These are phyloP conservation scores for Tenrec ecaudatus DNA, from an alignment of 2,113 vertebrate species.

Conservation along the genomic window DNA sequence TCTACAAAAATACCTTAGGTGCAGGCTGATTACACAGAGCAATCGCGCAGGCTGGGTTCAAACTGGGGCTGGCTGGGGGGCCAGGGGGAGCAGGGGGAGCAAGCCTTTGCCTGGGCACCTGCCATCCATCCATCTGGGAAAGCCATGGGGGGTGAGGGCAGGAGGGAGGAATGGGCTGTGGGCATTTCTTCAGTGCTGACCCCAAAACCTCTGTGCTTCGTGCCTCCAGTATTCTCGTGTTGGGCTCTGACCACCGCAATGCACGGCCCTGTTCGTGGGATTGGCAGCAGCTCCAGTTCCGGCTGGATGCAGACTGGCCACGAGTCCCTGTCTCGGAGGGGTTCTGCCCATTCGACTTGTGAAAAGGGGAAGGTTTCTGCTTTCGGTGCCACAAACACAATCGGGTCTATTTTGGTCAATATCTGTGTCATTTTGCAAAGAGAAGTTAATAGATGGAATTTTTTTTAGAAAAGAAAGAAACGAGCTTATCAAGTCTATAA, in stretches of 20 bases:
- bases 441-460: slow-evolving; percentile 30
- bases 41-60: neutral
- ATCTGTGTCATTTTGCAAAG: neutral
- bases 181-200: neutral
- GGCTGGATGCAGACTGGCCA: neutral
- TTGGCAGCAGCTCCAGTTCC: neutral
- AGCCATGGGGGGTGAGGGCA: neutral
- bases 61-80: neutral
- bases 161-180: too few relatives aligned
- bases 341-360: slow-evolving; percentile 16
- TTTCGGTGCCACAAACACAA: slow-evolving; percentile 16
- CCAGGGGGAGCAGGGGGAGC: too few relatives aligned
- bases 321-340: slow-evolving; percentile 5
- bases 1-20: slow-evolving; percentile 68
- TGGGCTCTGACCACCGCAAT: neutral
- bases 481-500: neutral
- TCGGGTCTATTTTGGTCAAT: slow-evolving; percentile 21
- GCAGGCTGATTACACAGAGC: slow-evolving; percentile 57
- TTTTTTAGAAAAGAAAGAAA: neutral
- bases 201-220: neutral
- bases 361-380: neutral
- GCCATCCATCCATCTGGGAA: neutral
- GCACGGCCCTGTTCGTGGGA: accelerated
- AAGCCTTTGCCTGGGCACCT: neutral
- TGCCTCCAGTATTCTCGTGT: neutral